Evolutionary conservation across 2,888 invertebrate species (phyloP), one percentile per base, ranked within the genome.

Genomic region (Hemithea aestivaria): DNA sequence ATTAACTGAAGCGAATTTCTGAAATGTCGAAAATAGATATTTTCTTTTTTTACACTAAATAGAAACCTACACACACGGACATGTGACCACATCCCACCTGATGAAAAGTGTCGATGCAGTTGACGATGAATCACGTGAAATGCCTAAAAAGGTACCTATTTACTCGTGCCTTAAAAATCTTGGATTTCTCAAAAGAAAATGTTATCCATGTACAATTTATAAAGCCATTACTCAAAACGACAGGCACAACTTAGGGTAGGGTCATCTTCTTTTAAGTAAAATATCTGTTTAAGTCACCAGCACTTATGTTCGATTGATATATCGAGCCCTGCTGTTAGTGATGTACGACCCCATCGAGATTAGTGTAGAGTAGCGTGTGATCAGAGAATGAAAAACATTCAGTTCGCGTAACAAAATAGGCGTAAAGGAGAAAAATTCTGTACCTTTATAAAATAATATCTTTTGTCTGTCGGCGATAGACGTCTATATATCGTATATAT

Each of bases 311-410:
- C 62, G 77, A 80, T 80, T 81, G 83, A 82, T 82, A 80, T 82
- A 83, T 80, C 44, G 65, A 50, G 56, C 62, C 49, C 69, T 58
- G 65, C 54, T 53, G 51, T 59, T 59, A 51, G 69, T 80, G 83
- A 82, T 78, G 66, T 73, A 82, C 70, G 67, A 62, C 73, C 65
- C 77, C 72, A 62, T 70, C 62, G 82, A 80, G 81, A 75, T 72
- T 73, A 65, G 62, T 41, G 55, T 52, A 77, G 75, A 61, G 62
- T 62, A 71, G 52, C 33, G 49, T 34, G 32, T 27, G 25, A 33
- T 43, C 51, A 67, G 59, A 62, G 42, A 40, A n/a, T n/a, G n/a
- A 16, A 16, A 2, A 16, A 16, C 5, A 5, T 16, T 16, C 5
- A 16, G 16, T 16, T 4, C 16, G 16, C 16, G 5, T 16, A 16